Evolutionary conservation across 2,888 invertebrate species (phyloP).

Genomic region (Scaptomyza cyrtandrae): DNA sequence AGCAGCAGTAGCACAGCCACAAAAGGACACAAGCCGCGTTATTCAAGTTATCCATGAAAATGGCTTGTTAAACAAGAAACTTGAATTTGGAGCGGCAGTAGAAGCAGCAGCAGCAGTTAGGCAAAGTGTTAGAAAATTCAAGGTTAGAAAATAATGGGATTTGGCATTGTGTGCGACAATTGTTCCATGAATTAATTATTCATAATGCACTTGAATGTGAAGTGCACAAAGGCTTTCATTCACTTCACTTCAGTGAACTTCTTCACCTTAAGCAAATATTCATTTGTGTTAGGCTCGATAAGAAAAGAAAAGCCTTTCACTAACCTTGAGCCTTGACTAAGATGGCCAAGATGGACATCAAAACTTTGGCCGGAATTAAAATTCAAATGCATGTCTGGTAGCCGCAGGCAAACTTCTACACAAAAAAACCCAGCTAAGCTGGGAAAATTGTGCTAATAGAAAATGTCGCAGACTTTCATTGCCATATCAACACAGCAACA

Average conservation of each 20-base stretch:
- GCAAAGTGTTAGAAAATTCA: constrained; percentile 27
- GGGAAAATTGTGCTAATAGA: constrained; percentile 22
- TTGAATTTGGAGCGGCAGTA: constrained; percentile 15
- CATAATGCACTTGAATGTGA: constrained; percentile 60
- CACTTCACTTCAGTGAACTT: background rate
- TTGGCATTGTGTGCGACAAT: constrained; percentile 60
- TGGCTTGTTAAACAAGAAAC: constrained; percentile 38
- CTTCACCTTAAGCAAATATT: constrained; percentile 44
- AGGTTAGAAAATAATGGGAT: constrained; percentile 45
- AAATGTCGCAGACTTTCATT: constrained; percentile 53
- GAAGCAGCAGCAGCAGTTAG: background rate
- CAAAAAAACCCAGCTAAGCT: constrained; percentile 34
- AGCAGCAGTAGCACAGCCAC: background rate
- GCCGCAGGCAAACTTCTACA: constrained; percentile 47
- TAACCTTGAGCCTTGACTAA: constrained; percentile 37
- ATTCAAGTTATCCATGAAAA: constrained; percentile 14
- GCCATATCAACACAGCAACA: constrained; percentile 3
- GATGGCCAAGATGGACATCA: constrained; percentile 13
- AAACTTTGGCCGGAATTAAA: constrained; percentile 45
- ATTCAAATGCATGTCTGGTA: constrained; percentile 73
- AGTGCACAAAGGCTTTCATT: constrained; percentile 40
- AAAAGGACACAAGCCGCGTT: constrained; percentile 23
- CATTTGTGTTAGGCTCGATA: constrained; percentile 28
- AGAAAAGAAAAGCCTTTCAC: constrained; percentile 58
- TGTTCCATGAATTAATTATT: constrained; percentile 68